phyloP scores from a whole-genome alignment of 2,113 vertebrate genomes.

The Megaceryle maxima region DNA sequence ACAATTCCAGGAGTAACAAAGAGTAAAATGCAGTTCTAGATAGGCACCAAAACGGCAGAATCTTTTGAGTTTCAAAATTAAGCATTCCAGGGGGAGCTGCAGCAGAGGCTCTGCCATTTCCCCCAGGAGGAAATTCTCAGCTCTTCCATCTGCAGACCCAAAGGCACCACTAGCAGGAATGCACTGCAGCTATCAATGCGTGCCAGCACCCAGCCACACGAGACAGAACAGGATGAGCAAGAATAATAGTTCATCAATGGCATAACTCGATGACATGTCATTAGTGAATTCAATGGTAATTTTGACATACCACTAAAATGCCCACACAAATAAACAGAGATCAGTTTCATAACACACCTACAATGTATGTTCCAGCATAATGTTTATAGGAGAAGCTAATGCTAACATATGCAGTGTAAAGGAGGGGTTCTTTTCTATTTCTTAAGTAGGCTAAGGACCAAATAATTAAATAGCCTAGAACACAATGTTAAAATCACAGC shows the following conservation, averaged over 20 bases:
- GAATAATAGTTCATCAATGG: neutral
- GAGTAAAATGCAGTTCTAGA: conserved; percentile 1
- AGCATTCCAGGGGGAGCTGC: neutral
- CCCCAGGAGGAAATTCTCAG: neutral
- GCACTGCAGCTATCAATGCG: neutral
- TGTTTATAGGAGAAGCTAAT: neutral
- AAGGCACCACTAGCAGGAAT: neutral
- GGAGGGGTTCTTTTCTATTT: neutral
- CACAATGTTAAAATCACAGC: neutral
- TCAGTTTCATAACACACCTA: neutral
- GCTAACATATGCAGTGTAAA: neutral
- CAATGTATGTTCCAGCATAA: neutral
- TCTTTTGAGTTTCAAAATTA: neutral
- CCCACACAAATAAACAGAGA: neutral
- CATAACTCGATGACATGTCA: neutral
- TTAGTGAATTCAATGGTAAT: neutral
- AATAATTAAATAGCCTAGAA: neutral
- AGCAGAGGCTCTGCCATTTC: neutral
- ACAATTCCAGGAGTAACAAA: conserved; percentile 22
- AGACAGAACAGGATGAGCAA: neutral
- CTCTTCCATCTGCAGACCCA: neutral
- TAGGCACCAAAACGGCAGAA: neutral
- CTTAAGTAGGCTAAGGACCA: neutral
- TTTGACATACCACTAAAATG: neutral
- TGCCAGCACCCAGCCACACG: neutral